phyloP scores from a whole-genome alignment of 2,797 vertebrate genomes.

The Esox masquinongy region DNA sequence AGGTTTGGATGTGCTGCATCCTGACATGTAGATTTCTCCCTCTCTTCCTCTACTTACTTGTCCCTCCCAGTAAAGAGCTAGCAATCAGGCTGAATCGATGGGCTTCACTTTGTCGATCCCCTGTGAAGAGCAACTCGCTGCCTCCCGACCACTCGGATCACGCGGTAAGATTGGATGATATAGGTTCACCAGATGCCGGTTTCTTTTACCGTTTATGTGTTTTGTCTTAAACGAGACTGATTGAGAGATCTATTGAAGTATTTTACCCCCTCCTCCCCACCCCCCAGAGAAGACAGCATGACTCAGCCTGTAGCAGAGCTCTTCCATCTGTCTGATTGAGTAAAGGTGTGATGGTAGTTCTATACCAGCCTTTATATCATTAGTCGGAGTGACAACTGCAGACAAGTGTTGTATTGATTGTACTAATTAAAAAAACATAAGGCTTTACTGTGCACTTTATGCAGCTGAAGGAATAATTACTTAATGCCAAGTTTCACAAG shows the following conservation, averaged over 20 bases:
- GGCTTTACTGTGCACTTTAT: no score
- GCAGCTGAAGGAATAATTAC: neutral
- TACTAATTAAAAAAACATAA: no score
- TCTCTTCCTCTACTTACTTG: neutral
- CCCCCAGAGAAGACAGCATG: slow-evolving; percentile 2
- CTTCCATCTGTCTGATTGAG: neutral
- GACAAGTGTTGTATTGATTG: no score
- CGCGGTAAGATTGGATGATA: neutral
- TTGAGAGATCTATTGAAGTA: neutral
- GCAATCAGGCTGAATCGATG: neutral
- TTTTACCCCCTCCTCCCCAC: neutral
- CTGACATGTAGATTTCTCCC: neutral
- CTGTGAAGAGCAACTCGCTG: neutral
- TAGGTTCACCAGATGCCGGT: neutral
- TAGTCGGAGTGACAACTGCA: no score
- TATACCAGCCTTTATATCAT: no score
- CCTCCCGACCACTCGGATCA: neutral
- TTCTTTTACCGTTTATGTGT: neutral
- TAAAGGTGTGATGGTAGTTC: neutral
- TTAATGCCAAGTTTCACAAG: slow-evolving; percentile 15
- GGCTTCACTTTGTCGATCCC: neutral
- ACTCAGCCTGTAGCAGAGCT: neutral
- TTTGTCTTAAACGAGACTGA: neutral
- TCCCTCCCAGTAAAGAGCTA: neutral
- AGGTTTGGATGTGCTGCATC: neutral